Evolutionary conservation across 1,140 invertebrate species (phyloP).

Genomic region (Triops longicaudatus): DNA sequence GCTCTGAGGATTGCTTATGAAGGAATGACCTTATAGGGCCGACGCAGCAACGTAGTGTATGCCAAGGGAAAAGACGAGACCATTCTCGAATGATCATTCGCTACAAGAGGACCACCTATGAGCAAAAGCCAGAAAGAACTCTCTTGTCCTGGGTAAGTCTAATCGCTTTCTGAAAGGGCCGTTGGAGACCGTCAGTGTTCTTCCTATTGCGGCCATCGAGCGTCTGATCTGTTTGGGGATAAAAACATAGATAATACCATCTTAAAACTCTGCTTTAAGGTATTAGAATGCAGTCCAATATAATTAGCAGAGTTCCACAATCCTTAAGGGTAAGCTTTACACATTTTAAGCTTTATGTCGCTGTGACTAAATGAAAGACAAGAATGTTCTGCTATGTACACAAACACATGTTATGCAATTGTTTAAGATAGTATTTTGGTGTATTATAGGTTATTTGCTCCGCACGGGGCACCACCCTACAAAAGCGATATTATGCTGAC

Average conservation of each 20-base stretch:
- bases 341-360: not conserved
- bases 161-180: not conserved
- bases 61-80: not conserved
- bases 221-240: not conserved
- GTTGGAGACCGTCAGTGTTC: not conserved
- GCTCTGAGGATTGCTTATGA: not conserved
- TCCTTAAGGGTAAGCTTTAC: not conserved
- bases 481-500: constrained; percentile 50
- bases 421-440: not conserved
- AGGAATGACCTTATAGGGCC: constrained; percentile 7
- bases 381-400: no score
- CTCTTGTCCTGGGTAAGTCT: not conserved
- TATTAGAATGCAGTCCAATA: not conserved
- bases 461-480: constrained; percentile 20
- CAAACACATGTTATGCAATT: no score
- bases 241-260: not conserved
- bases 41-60: not conserved
- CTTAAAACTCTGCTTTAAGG: not conserved
- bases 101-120: not conserved
- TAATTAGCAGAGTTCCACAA: not conserved
- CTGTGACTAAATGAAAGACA: not conserved
- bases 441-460: not conserved
- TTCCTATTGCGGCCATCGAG: not conserved
- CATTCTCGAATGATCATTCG: not conserved
- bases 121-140: not conserved